phyloP scores from a whole-genome alignment of 2,113 vertebrate species.

The Bufo gargarizans region DNA sequence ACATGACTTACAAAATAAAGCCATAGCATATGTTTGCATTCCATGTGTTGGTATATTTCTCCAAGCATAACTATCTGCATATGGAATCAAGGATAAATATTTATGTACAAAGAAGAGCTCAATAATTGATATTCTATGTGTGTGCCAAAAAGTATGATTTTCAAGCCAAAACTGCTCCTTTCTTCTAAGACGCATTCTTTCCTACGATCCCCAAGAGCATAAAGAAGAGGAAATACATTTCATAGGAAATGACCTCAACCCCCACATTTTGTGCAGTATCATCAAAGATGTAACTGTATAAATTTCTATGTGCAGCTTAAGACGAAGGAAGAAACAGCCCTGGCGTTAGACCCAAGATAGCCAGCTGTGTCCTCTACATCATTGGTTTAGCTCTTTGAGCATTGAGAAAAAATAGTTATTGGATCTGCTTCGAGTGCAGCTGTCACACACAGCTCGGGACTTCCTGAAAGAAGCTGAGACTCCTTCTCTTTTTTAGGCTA shows the following conservation, averaged over 20 bases:
- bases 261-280: conserved; percentile 59
- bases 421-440: conserved; percentile 60
- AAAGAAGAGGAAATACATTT: conserved; percentile 62
- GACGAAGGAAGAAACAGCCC: conserved; percentile 48
- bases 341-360: conserved; percentile 60
- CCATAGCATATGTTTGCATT: neutral
- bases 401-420: conserved; percentile 56
- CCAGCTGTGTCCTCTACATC: conserved; percentile 61
- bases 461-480: conserved; percentile 61
- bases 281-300: conserved; percentile 59
- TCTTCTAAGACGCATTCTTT: conserved; percentile 33
- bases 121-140: conserved; percentile 34
- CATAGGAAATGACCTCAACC: conserved; percentile 65
- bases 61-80: conserved; percentile 36
- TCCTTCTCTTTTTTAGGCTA: conserved; percentile 21
- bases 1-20: neutral
- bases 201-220: conserved; percentile 49
- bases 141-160: conserved; percentile 43
- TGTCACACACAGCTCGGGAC: conserved; percentile 60
- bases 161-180: conserved; percentile 37
- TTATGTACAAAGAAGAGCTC: conserved; percentile 31
- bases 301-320: conserved; percentile 45
- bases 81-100: conserved; percentile 51
- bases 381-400: conserved; percentile 59
- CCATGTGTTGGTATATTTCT: conserved; percentile 19